Evolutionary conservation across 2,888 invertebrate genomes (phyloP).

Genomic region (Caenorhabditis macrosperma): DNA sequence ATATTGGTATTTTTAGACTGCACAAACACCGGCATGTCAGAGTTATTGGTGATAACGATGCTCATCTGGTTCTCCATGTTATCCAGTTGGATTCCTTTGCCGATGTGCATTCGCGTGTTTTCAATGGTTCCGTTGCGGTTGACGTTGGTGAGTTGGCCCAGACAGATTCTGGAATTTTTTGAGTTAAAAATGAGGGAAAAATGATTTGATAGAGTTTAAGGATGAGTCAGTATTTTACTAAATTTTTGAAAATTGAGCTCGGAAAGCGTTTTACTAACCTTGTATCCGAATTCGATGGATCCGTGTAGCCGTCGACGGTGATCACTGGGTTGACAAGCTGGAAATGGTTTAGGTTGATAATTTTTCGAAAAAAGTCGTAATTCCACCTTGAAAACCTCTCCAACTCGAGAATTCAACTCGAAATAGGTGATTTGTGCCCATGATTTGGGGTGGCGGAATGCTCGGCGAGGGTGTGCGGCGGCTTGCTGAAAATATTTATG

Average conservation of each 20-base stretch:
- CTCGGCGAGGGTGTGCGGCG: conserved; percentile 20
- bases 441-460: conserved; percentile 82
- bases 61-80: conserved; percentile 32
- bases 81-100: conserved; percentile 85
- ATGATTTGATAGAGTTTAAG: not conserved
- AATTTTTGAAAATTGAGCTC: not conserved
- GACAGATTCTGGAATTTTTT: conserved; percentile 90
- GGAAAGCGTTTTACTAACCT: conserved; percentile 8
- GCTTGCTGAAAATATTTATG: conserved; percentile 28
- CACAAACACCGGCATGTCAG: conserved; percentile 87
- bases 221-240: not conserved
- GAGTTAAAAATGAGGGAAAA: not conserved
- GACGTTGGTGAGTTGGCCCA: conserved; percentile 97
- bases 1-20: conserved; percentile 83
- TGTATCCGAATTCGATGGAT: conserved; percentile 92
- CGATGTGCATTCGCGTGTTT: conserved; percentile 97
- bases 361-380: not conserved
- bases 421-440: conserved; percentile 99
- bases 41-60: conserved; percentile 44
- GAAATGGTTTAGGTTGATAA: not conserved
- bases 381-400: conserved; percentile 88
- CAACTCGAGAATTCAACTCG: conserved; percentile 96
- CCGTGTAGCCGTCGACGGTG: conserved; percentile 98
- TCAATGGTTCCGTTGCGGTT: conserved; percentile 99
- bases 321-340: conserved; percentile 83